phyloP scores from a whole-genome alignment of 2,888 invertebrate species.

The Hybos culiciformis region DNA sequence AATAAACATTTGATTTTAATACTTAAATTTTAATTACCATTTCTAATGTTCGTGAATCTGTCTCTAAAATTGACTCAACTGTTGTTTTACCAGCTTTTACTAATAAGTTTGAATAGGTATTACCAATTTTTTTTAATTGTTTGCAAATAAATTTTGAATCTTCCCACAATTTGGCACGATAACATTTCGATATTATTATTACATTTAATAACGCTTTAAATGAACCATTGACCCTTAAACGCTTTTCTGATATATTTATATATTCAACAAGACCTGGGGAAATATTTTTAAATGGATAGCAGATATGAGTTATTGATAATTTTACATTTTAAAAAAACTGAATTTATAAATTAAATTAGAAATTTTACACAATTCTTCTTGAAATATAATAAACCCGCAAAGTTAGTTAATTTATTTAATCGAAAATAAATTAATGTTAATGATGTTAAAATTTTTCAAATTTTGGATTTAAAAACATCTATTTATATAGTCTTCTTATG shows the following conservation, averaged over 20 bases:
- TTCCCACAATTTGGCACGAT: constrained; percentile 58
- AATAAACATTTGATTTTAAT: not conserved
- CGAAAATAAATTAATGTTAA: no score
- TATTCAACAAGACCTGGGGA: constrained; percentile 44
- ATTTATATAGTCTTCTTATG: no score
- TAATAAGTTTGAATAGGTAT: constrained; percentile 46
- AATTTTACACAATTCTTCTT: no score
- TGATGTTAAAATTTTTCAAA: no score
- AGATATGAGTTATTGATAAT: not conserved
- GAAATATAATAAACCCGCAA: no score
- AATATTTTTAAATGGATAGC: constrained; percentile 2
- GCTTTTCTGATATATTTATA: constrained; percentile 33
- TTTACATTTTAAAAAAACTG: no score
- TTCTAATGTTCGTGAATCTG: constrained; percentile 61
- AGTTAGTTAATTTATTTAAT: no score
- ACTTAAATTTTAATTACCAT: no score
- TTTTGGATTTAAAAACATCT: no score
- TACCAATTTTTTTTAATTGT: constrained; percentile 59
- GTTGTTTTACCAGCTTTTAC: constrained; percentile 52
- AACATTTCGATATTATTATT: constrained; percentile 50
- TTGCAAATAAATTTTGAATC: constrained; percentile 52
- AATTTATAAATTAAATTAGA: no score
- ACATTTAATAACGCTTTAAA: constrained; percentile 45
- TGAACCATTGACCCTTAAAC: constrained; percentile 25
- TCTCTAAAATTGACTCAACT: constrained; percentile 47